Evolutionary conservation across 2,113 vertebrate genomes (phyloP), one percentile per base, ranked within the genome.

Genomic region (Chloebia gouldiae): DNA sequence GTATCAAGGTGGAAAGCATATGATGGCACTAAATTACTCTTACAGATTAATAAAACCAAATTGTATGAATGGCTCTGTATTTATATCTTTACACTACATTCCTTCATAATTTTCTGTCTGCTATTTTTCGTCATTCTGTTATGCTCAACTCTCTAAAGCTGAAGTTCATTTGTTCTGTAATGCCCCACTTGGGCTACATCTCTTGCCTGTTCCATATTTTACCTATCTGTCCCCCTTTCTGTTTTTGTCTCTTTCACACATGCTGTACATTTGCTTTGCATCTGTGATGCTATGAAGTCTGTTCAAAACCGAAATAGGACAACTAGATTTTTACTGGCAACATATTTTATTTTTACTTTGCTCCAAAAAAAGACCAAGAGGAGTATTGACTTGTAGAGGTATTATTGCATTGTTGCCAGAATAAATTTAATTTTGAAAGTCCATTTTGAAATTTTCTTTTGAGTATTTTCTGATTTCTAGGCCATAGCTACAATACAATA

Each of bases 291-390:
- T 92, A 53, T 70, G 61, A 91, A 96, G 49, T 89, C 83, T 92
- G 65, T 92, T 87, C 63, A 79, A 63, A 89, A 89, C 73, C 9
- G 4, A 93, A 95, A 81, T 91, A 93, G 92, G 86, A 63, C 83
- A 84, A 61, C 65, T 89, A 65, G 44, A 49, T 82, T 91, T 95
- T 91, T 94, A 90, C 68, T 85, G 81, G 78, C 63, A 95, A 54
- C 20, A 22, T 84, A 23, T 33, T 88, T 93, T 92, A 93, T 95
- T 93, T 96, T 96, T 92, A 69, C 47, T 80, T 91, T 19, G 24
- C 59, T 86, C 42, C 35, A 70, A 82, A 95, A 90, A 91, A 95
- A 94, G 39, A 59, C 57, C 30, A 30, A 63, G 73, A 81, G 59
- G 54, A 85, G 25, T 92, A 82, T 56, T 96, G 89, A 80, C 73